Evolutionary conservation across 2,113 vertebrate genomes (phyloP).

Genomic region (Bos indicus): DNA sequence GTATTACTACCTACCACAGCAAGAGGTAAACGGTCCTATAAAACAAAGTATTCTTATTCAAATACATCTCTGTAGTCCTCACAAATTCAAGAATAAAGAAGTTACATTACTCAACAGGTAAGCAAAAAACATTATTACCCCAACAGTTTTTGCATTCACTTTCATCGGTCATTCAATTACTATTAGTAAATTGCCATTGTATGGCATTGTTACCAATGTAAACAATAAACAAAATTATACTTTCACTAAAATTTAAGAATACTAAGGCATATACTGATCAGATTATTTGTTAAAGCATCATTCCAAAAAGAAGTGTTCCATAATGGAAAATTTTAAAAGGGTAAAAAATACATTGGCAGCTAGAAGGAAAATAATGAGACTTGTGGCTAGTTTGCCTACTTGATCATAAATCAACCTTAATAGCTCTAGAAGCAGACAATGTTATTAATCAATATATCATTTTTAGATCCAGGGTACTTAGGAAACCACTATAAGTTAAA

Average conservation of each 20-base stretch:
- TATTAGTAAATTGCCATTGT: neutral
- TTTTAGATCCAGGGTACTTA: neutral
- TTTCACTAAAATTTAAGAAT: conserved; percentile 10
- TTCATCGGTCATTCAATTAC: neutral
- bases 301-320: neutral
- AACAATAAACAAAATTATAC: neutral
- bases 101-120: neutral
- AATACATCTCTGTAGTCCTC: conserved; percentile 29
- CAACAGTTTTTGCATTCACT: neutral
- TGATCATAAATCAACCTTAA: neutral
- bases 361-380: neutral
- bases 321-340: neutral
- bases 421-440: neutral
- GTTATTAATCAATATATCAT: neutral
- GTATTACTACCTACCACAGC: conserved; percentile 99
- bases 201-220: neutral
- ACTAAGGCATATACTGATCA: neutral
- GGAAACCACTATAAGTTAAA: conserved; percentile 10
- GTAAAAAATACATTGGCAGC: neutral
- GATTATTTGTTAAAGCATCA: conserved; percentile 18
- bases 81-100: conserved; percentile 45
- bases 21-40: conserved; percentile 96
- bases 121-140: neutral
- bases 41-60: conserved; percentile 68
- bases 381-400: neutral